phyloP scores from a whole-genome alignment of 2,888 invertebrate species.

The Notodonta ziczac region DNA sequence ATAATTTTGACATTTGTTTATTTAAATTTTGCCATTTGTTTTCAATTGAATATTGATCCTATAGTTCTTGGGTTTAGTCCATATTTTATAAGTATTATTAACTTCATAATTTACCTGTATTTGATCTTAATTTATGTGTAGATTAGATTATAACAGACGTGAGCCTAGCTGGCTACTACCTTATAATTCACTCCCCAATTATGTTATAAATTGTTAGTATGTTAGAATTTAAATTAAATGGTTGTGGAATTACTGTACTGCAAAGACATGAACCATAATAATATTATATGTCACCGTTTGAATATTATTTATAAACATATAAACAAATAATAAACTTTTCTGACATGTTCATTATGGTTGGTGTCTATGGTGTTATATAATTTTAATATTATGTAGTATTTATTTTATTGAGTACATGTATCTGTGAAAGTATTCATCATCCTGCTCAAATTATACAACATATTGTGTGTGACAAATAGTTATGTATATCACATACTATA shows the following conservation, averaged over 20 bases:
- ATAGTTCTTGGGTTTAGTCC: not conserved
- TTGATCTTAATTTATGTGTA: not conserved
- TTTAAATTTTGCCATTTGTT: conserved; percentile 19
- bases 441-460: not conserved
- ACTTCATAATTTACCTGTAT: not conserved
- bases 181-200: not conserved
- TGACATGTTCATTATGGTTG: conserved; percentile 9
- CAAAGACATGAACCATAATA: conserved; percentile 1
- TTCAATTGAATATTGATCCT: not conserved
- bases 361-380: not conserved
- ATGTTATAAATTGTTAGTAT: not conserved
- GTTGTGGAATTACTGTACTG: not conserved
- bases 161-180: not conserved
- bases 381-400: not conserved
- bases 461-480: conserved; percentile 1
- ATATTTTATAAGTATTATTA: conserved; percentile 4
- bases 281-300: not conserved
- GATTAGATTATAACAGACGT: not conserved
- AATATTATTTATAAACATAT: not conserved
- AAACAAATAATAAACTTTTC: conserved; percentile 9
- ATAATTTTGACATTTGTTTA: conserved; percentile 31
- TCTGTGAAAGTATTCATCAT: not conserved
- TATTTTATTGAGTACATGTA: not conserved
- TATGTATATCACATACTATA: not conserved
- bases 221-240: not conserved